Conservation (phyloP, 2,888 invertebrate genomes). For the Agrotis segetum region DNA sequence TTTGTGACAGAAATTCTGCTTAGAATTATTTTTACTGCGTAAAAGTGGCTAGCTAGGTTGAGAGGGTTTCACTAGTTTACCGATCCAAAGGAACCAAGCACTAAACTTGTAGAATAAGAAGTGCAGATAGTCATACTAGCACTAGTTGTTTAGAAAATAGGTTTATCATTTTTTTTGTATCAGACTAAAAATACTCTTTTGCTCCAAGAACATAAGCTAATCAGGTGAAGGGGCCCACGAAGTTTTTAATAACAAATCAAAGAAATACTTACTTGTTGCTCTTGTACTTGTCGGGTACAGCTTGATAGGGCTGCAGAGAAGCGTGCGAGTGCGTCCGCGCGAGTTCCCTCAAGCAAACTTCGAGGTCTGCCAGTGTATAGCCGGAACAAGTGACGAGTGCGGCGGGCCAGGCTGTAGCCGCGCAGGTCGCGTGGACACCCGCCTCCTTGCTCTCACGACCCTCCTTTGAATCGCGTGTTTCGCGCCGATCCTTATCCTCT, state of each 20-base stretch:
- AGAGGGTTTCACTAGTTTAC: no score
- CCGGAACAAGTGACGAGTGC: slow-evolving; percentile 92
- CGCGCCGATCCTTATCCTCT: slow-evolving; percentile 35
- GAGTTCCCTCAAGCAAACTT: slow-evolving; percentile 92
- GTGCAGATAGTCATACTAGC: no score
- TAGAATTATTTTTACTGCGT: no score
- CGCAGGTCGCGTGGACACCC: slow-evolving; percentile 64
- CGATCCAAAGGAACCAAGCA: neutral
- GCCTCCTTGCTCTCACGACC: slow-evolving; percentile 42
- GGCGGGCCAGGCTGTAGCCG: slow-evolving; percentile 92
- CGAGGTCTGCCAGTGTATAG: slow-evolving; percentile 92
- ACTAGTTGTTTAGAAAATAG: neutral
- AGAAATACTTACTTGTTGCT: slow-evolving; percentile 91
- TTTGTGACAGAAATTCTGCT: no score
- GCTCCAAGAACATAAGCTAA: neutral
- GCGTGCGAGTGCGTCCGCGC: slow-evolving; percentile 93
- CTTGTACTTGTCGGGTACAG: slow-evolving; percentile 97
- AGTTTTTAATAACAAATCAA: neutral
- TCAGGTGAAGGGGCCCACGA: neutral
- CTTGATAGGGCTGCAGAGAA: slow-evolving; percentile 93
- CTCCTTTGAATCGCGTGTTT: slow-evolving; percentile 42
- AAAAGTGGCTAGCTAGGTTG: no score
- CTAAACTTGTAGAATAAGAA: neutral
- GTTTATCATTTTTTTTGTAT: neutral
- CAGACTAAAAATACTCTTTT: no score